phyloP scores from a whole-genome alignment of 2,113 vertebrate species.

The Semicossyphus pulcher region DNA sequence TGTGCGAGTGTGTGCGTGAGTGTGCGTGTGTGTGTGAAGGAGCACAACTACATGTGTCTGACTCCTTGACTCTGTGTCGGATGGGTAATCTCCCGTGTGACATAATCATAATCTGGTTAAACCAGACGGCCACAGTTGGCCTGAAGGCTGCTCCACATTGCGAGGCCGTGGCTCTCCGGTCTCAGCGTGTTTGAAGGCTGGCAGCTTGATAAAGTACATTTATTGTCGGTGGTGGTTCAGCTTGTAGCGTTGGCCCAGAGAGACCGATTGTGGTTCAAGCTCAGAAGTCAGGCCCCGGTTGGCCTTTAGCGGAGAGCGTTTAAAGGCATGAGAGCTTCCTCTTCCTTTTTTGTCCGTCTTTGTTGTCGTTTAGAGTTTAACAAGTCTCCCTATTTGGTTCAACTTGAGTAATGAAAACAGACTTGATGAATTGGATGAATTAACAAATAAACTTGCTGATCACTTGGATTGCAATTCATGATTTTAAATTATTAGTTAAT shows the following conservation, averaged over 20 bases:
- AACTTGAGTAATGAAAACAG: too few species aligned
- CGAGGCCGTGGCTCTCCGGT: constrained; percentile 44
- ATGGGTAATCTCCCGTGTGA: constrained; percentile 68
- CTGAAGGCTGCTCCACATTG: constrained; percentile 42
- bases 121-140: constrained; percentile 49
- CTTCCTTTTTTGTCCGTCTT: neutral
- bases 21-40: constrained; percentile 4
- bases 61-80: constrained; percentile 38
- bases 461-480: neutral
- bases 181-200: constrained; percentile 39
- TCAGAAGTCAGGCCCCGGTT: constrained; percentile 11
- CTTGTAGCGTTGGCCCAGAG: constrained; percentile 17
- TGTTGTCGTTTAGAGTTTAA: neutral
- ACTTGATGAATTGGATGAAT: neutral
- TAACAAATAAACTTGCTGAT: neutral
- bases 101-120: constrained; percentile 75
- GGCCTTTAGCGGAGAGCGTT: constrained; percentile 21
- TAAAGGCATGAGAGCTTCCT: neutral
- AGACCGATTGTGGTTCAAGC: constrained; percentile 38
- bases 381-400: too few species aligned
- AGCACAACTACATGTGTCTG: constrained; percentile 35
- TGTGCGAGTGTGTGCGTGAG: constrained; percentile 5
- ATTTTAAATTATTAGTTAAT: neutral
- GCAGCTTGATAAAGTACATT: constrained; percentile 50
- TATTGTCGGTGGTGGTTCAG: constrained; percentile 47